Percentiles rank a stretch among this genome's conserved stretches.
These are phyloP conservation scores for Ophioninae sp. DNA, from an alignment of 2,888 invertebrate species.

Conservation along the genomic window DNA sequence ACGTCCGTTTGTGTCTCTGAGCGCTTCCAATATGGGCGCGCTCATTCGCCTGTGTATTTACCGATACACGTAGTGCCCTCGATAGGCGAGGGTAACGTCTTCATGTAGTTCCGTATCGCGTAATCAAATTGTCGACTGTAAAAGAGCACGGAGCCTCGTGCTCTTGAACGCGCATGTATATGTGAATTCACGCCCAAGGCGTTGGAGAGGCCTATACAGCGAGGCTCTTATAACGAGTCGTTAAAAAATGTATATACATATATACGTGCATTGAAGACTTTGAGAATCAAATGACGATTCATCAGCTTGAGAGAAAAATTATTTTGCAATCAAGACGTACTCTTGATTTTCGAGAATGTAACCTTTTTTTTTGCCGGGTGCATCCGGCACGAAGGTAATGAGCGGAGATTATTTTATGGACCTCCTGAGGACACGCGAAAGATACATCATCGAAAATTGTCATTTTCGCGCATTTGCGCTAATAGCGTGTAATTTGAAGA, in stretches of 20 bases:
- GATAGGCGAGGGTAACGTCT: constrained; percentile 57
- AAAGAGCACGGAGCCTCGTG: constrained; percentile 4
- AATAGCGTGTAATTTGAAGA: constrained; percentile 44
- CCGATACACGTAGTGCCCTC: constrained; percentile 47
- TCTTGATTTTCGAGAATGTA: too few relatives aligned
- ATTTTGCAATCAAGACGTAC: too few relatives aligned
- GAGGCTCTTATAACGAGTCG: constrained; percentile 45
- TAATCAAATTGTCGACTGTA: constrained; percentile 60
- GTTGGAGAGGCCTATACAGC: constrained; percentile 55
- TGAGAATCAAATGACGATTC: too few relatives aligned
- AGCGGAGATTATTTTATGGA: constrained; percentile 38
- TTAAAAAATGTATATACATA: constrained; percentile 12
- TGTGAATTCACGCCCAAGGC: constrained; percentile 55
- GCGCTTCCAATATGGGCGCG: constrained; percentile 7
- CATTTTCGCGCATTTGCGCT: constrained; percentile 46
- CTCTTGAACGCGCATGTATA: constrained; percentile 33
- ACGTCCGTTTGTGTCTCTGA: constrained; percentile 18
- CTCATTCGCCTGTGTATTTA: constrained; percentile 19
- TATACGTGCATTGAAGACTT: neutral
- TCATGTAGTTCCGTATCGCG: constrained; percentile 45
- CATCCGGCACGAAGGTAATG: neutral
- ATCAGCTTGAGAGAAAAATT: too few relatives aligned
- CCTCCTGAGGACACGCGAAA: constrained; percentile 16
- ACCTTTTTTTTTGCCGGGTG: too few relatives aligned
- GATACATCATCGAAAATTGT: constrained; percentile 49